phyloP scores from a whole-genome alignment of 2,113 vertebrate species.

The Pimephales promelas region DNA sequence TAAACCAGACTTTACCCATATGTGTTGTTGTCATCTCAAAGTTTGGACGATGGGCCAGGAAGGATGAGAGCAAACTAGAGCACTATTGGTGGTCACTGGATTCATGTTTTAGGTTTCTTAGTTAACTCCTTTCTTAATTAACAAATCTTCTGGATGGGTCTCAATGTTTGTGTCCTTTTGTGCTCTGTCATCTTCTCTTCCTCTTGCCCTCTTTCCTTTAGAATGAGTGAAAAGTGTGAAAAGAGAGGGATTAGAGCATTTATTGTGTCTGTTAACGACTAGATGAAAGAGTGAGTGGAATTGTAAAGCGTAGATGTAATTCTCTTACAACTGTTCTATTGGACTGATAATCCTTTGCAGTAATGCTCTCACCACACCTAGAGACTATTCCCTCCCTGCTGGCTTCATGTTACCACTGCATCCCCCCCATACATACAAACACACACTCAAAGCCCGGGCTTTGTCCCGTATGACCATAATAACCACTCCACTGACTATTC shows the following conservation, averaged over 20 bases:
- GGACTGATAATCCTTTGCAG: constrained; percentile 78
- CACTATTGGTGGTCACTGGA: neutral
- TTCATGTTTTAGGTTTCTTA: neutral
- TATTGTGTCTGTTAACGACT: constrained; percentile 78
- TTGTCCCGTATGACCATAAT: constrained; percentile 62
- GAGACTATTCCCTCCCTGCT: constrained; percentile 55
- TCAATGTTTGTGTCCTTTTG: constrained; percentile 41
- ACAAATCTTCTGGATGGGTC: constrained; percentile 43
- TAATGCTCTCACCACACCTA: constrained; percentile 65
- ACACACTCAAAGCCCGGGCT: constrained; percentile 59
- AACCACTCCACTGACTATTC: constrained; percentile 60
- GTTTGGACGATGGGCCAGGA: constrained; percentile 47
- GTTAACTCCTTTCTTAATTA: constrained; percentile 36
- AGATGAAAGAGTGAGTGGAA: constrained; percentile 77
- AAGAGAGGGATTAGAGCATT: constrained; percentile 72
- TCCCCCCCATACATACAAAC: constrained; percentile 62
- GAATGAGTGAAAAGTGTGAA: constrained; percentile 61
- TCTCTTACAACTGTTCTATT: constrained; percentile 78
- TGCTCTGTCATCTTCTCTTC: constrained; percentile 4
- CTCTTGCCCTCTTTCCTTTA: constrained; percentile 34
- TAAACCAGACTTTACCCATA: constrained; percentile 38
- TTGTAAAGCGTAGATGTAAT: constrained; percentile 81
- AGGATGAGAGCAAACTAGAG: neutral
- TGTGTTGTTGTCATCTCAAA: constrained; percentile 62
- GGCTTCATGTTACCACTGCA: constrained; percentile 69